Conservation (phyloP, 2,888 invertebrate species). For the Anticlea derivata region DNA sequence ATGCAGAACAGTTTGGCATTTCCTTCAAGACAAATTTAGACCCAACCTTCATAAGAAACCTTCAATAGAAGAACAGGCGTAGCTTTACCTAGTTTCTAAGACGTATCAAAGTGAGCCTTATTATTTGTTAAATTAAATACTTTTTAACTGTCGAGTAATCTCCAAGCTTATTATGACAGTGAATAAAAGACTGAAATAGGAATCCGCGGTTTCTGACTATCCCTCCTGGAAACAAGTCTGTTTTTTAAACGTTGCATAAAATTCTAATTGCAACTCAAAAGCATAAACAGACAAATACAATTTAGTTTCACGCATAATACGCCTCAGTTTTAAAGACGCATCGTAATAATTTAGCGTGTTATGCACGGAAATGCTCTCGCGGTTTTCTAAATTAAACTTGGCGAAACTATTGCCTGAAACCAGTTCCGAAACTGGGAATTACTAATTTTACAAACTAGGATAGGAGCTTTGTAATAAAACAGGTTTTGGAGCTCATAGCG, state of each 20-base stretch:
- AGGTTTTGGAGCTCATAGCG: conserved; percentile 24
- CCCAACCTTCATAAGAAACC: background rate
- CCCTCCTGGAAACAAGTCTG: no score
- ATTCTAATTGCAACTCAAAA: no score
- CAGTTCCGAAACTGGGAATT: conserved; percentile 29
- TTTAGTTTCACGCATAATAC: conserved; percentile 11
- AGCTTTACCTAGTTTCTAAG: no score
- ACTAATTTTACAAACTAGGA: conserved; percentile 30
- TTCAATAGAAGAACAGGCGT: no score
- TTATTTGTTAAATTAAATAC: no score
- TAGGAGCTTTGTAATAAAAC: conserved; percentile 28
- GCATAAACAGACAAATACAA: conserved; percentile 5
- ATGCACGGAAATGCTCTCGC: conserved; percentile 16
- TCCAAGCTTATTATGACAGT: no score
- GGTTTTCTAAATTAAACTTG: conserved; percentile 43
- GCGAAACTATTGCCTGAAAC: conserved; percentile 29
- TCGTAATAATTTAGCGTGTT: conserved; percentile 20
- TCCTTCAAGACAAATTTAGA: background rate
- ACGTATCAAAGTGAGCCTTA: no score
- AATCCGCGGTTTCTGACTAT: no score
- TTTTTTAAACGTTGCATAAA: no score
- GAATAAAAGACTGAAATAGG: no score
- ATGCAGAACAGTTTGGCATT: conserved; percentile 12
- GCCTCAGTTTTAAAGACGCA: conserved; percentile 11
- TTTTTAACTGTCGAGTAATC: no score